phyloP scores from a whole-genome alignment of 1,140 invertebrate species.

The Pogonus chalceus region DNA sequence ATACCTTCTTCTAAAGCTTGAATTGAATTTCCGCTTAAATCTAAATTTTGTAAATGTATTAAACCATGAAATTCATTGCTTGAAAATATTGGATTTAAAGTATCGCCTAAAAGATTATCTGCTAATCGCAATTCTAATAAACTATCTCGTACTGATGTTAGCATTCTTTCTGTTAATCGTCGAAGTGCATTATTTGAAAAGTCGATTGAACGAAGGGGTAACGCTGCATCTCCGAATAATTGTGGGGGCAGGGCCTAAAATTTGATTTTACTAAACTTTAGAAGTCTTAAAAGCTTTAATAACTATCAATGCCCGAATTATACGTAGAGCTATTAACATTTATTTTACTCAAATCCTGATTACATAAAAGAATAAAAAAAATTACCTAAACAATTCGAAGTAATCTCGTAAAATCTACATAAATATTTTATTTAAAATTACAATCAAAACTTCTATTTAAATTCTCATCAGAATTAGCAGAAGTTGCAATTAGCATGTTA shows the following conservation, averaged over 20 bases:
- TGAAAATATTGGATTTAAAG: conserved; percentile 81
- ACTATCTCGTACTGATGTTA: conserved; percentile 53
- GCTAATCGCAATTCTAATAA: conserved; percentile 61
- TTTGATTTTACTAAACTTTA: no score
- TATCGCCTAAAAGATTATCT: conserved; percentile 77
- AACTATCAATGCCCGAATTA: no score
- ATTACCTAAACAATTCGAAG: no score
- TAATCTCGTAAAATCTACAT: no score
- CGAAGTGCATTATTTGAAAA: conserved; percentile 72
- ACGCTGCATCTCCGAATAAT: conserved; percentile 46
- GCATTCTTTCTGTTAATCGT: conserved; percentile 64
- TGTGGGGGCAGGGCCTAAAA: conserved; percentile 24
- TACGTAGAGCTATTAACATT: no score
- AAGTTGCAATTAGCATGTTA: no score
- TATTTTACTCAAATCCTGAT: no score
- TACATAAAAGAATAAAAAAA: no score
- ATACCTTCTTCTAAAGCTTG: conserved; percentile 74
- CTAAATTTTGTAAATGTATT: conserved; percentile 56
- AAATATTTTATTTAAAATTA: no score
- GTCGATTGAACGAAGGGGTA: conserved; percentile 64
- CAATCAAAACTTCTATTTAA: no score
- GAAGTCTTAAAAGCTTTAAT: no score
- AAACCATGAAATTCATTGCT: conserved; percentile 72
- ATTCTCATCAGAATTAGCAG: no score
- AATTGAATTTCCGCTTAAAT: conserved; percentile 69